Percentiles rank a stretch among this genome's conserved stretches.
phyloP scores from a whole-genome alignment of 2,113 vertebrate species.

The Ondatra zibethicus region DNA sequence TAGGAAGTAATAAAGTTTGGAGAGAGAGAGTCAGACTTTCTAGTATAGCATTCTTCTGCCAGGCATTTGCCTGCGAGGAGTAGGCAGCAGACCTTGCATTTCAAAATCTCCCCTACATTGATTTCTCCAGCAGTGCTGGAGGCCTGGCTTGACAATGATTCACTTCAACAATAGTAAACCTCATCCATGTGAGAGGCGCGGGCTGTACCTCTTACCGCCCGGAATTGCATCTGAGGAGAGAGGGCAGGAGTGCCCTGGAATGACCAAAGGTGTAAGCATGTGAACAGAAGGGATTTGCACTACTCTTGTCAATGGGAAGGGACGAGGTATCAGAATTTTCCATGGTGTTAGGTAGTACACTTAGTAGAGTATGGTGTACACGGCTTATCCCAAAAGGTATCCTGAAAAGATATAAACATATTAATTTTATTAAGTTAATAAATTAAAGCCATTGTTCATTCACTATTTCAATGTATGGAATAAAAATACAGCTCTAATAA shows the following conservation, averaged over 20 bases:
- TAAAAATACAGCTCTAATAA: neutral
- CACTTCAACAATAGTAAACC: neutral
- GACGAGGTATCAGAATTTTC: neutral
- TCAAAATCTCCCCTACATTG: neutral
- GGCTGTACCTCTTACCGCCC: neutral
- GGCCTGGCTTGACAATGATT: neutral
- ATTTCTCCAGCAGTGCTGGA: neutral
- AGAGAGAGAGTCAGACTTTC: neutral
- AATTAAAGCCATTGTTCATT: neutral
- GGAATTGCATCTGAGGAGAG: neutral
- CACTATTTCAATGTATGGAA: neutral
- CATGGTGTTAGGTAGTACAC: neutral
- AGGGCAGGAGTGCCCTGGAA: neutral
- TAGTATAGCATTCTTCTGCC: neutral
- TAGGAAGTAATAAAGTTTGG: neutral
- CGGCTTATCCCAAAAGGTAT: neutral
- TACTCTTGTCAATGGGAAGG: neutral
- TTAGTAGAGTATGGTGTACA: neutral
- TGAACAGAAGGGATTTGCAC: neutral
- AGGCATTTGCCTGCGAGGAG: neutral
- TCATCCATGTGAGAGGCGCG: neutral
- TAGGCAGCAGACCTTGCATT: fast-evolving
- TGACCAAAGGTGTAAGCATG: neutral
- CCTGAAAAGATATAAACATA: neutral
- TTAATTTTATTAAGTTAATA: neutral